These are phyloP conservation scores for Argyrosomus japonicus DNA, from an alignment of 2,113 vertebrate genomes.

Conservation along the genomic window DNA sequence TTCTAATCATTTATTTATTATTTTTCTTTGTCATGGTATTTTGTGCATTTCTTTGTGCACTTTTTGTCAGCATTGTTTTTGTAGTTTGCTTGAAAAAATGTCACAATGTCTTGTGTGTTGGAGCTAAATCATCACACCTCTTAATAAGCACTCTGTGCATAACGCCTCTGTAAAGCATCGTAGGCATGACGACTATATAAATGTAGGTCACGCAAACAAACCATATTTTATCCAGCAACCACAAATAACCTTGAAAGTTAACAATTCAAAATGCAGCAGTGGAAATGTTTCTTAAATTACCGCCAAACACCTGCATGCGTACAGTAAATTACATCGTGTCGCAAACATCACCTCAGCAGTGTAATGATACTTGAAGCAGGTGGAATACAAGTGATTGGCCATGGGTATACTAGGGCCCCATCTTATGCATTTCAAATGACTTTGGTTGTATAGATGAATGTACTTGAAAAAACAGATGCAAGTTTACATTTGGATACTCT, in stretches of 20 bases:
- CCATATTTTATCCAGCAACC: not conserved
- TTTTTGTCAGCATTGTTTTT: not conserved
- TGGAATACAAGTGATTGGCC: constrained; percentile 48
- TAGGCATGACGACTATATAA: not conserved
- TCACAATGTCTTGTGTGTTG: too few species aligned
- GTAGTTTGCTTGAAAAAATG: not conserved
- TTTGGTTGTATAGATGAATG: constrained; percentile 1
- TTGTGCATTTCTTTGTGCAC: not conserved
- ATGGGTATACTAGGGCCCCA: constrained; percentile 36
- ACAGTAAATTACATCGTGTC: constrained; percentile 35
- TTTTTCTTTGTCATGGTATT: constrained; percentile 1
- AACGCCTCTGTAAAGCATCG: not conserved
- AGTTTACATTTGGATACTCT: not conserved
- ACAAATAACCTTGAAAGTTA: constrained; percentile 21
- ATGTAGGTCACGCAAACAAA: constrained; percentile 6
- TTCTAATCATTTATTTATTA: not conserved
- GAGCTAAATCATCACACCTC: not conserved
- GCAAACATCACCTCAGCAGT: constrained; percentile 17
- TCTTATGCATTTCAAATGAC: constrained; percentile 72
- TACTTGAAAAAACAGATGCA: constrained; percentile 27
- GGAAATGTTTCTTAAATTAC: constrained; percentile 13
- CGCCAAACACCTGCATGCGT: not conserved
- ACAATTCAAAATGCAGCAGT: constrained; percentile 10
- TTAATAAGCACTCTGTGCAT: not conserved
- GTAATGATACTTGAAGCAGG: constrained; percentile 39